Evolutionary conservation across 2,113 vertebrate species (phyloP).

Genomic region (Hymenochirus boettgeri): DNA sequence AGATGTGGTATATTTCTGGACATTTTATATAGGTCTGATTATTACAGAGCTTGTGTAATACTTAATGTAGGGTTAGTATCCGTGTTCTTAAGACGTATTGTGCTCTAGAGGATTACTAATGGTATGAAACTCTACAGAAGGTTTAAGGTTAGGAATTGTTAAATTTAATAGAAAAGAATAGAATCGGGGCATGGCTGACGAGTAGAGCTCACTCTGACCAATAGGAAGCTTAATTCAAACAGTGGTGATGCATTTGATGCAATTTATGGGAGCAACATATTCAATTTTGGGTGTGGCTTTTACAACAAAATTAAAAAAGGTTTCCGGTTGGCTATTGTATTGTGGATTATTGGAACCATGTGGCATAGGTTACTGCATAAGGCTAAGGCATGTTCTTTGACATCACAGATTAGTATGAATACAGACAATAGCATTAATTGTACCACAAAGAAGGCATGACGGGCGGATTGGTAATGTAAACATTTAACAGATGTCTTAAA

Average conservation of each 20-base stretch:
- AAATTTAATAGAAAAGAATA: constrained; percentile 7
- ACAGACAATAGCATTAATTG: too few relatives aligned
- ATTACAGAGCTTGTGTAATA: too few relatives aligned
- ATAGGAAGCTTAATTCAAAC: background rate
- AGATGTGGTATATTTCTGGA: too few relatives aligned
- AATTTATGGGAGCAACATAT: background rate
- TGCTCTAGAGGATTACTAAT: background rate
- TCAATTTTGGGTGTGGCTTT: constrained; percentile 28
- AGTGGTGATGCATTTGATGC: constrained; percentile 1
- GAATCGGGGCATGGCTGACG: constrained; percentile 5
- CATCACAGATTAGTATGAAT: too few relatives aligned
- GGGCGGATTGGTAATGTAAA: too few relatives aligned
- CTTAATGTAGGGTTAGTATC: too few relatives aligned
- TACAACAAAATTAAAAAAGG: background rate
- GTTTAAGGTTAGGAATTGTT: constrained; percentile 19
- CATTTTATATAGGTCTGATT: too few relatives aligned
- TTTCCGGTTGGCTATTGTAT: constrained; percentile 16
- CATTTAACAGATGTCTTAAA: too few relatives aligned
- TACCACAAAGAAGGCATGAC: too few relatives aligned
- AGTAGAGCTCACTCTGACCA: background rate
- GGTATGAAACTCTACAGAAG: constrained; percentile 13
- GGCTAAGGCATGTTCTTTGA: too few relatives aligned
- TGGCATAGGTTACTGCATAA: too few relatives aligned
- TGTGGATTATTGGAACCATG: constrained; percentile 9
- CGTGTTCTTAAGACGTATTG: too few relatives aligned